A percentile compares a stretch with the other conserved stretches of the same genome.
Evolutionary conservation across 2,113 vertebrate genomes (phyloP).

Genomic region (Python bivittatus): DNA sequence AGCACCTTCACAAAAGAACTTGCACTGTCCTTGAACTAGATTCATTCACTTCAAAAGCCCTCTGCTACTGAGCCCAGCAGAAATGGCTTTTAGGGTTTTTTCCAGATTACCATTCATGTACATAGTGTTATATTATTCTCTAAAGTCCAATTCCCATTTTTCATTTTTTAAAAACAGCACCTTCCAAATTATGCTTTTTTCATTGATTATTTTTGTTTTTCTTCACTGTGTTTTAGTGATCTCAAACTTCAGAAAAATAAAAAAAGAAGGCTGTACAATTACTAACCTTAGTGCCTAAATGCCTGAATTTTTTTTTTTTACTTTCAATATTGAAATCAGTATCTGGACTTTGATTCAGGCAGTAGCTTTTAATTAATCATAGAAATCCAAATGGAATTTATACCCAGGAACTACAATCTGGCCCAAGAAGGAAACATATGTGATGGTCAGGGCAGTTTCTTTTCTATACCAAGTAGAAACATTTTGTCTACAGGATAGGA

Average conservation of each 20-base stretch:
- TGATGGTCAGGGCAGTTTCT: not conserved
- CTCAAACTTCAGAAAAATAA: not conserved
- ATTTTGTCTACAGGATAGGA: not conserved
- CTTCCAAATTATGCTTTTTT: not conserved
- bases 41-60: not conserved
- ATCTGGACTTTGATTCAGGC: not conserved
- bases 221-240: not conserved
- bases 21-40: conserved; percentile 13
- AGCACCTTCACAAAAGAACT: conserved; percentile 6
- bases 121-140: conserved; percentile 11
- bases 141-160: conserved; percentile 16
- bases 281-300: not conserved
- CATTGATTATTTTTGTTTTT: not conserved
- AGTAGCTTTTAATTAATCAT: not conserved
- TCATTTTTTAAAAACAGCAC: conserved; percentile 13
- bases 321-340: not conserved
- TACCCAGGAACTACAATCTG: not conserved
- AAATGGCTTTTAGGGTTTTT: conserved; percentile 18
- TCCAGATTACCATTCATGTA: conserved; percentile 14
- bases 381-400: not conserved
- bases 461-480: not conserved
- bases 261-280: not conserved
- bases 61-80: not conserved
- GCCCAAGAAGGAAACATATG: not conserved
- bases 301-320: not conserved